These are phyloP conservation scores for Slavum lentiscoides DNA, from an alignment of 2,888 invertebrate species.

Conservation along the genomic window DNA sequence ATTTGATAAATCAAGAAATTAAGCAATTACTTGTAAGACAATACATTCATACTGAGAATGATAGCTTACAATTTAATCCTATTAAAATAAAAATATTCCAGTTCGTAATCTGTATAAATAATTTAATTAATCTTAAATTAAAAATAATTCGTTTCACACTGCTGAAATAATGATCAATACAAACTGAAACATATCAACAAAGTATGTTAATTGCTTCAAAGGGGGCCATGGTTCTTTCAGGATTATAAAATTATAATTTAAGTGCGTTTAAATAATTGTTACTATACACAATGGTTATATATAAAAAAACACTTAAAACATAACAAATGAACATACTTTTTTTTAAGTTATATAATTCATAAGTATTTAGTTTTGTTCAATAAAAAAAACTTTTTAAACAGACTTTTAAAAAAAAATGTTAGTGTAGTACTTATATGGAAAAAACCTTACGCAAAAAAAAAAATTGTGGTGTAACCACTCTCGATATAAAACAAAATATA, in stretches of 20 bases:
- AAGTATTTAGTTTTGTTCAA: constrained; percentile 24
- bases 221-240: constrained; percentile 1
- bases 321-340: constrained; percentile 38
- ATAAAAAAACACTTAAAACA: constrained; percentile 36
- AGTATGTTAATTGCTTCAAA: constrained; percentile 29
- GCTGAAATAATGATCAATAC: constrained; percentile 15
- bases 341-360: constrained; percentile 25
- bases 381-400: constrained; percentile 17
- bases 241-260: constrained; percentile 35
- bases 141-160: constrained; percentile 18
- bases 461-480: constrained; percentile 24
- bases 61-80: not conserved
- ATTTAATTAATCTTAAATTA: constrained; percentile 38
- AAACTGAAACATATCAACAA: constrained; percentile 25
- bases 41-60: not conserved
- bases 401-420: constrained; percentile 15
- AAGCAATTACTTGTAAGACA: not conserved
- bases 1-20: constrained; percentile 1
- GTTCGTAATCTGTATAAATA: constrained; percentile 20
- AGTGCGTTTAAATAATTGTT: constrained; percentile 39
- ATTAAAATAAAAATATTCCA: constrained; percentile 25
- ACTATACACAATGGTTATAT: constrained; percentile 44
- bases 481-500: constrained; percentile 32
- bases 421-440: constrained; percentile 9
- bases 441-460: constrained; percentile 23